Conservation (phyloP, 2,797 vertebrate genomes). For the Anabacerthia variegaticeps region DNA sequence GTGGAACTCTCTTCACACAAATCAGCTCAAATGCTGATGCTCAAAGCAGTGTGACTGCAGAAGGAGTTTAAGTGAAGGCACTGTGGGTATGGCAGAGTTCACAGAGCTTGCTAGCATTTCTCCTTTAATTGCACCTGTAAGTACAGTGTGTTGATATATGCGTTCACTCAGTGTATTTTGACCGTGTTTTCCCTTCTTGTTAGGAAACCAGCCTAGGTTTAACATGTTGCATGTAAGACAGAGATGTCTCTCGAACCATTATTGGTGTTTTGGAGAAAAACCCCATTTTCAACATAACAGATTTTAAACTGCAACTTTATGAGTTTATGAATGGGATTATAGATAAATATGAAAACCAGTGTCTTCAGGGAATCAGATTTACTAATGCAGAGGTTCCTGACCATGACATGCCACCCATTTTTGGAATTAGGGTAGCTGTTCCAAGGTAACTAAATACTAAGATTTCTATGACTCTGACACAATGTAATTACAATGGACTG, state of each 20-base stretch:
- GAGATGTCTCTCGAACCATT: neutral
- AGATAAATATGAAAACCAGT: neutral
- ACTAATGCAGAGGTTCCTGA: neutral
- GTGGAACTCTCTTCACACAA: neutral
- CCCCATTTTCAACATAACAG: neutral
- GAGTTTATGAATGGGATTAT: neutral
- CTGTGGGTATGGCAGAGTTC: neutral
- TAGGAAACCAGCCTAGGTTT: neutral
- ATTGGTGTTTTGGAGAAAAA: neutral
- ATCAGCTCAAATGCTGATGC: conserved; percentile 17
- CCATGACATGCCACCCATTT: neutral
- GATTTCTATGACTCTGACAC: neutral
- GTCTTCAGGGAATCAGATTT: neutral
- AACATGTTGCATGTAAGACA: neutral
- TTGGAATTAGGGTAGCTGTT: neutral
- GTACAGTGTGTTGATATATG: neutral
- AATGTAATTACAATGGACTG: neutral
- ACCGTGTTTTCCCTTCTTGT: neutral
- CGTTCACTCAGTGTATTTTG: conserved; percentile 7
- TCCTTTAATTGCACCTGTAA: conserved; percentile 32
- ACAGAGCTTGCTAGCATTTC: neutral
- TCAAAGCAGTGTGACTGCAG: neutral
- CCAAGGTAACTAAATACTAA: neutral
- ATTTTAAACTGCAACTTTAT: neutral
- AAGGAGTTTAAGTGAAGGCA: neutral